Evolutionary conservation across 2,113 vertebrate genomes (phyloP), one percentile per base, ranked within the genome.

Genomic region (Gnathonemus echidnorhynchus): DNA sequence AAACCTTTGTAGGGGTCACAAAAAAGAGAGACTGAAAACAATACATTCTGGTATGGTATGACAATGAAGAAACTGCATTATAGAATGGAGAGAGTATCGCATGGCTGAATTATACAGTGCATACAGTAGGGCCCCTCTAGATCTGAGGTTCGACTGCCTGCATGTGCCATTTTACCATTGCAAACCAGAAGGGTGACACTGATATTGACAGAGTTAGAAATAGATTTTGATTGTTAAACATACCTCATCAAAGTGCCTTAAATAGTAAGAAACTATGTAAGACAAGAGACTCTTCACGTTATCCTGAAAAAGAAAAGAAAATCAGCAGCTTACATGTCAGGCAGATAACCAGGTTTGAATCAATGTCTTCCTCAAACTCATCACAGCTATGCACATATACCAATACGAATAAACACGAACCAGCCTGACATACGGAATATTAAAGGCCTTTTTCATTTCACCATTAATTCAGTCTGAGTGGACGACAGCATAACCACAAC

Each of bases 201-300:
- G 90, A 90, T 24, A 53, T 80, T 58, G 8, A 85, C 19, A 62
- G 87, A 49, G n/a, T 50, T 52, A 4, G 8, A 39, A 27, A 42
- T 53, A 48, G 19, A 42, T 53, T 27, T 48, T 7, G 31, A 87
- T 66, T 50, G 86, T 87, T 86, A 91, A 90, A 53, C 92, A 92
- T 92, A 99, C 98, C 97, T 99, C 96, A 93, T 98, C 98, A 93
- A 98, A 98, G 94, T 99, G 97, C 90, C 96, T 96, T 88, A 99
- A 96, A 93, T 98, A 98, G 93, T 98, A 99, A 0, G 97, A 95
- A 21, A 98, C 98, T 5, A 99, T 97, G 52, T 99, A 99, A 0
- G 96, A 97, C 4, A 99, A 94, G 91, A 99, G 97, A 94, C 97
- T 99, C 91, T 95, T 97, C 91, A 94, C 96, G 93, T 97, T 98